These are phyloP conservation scores for Atherix ibis DNA, from an alignment of 2,888 invertebrate species.

Conservation along the genomic window DNA sequence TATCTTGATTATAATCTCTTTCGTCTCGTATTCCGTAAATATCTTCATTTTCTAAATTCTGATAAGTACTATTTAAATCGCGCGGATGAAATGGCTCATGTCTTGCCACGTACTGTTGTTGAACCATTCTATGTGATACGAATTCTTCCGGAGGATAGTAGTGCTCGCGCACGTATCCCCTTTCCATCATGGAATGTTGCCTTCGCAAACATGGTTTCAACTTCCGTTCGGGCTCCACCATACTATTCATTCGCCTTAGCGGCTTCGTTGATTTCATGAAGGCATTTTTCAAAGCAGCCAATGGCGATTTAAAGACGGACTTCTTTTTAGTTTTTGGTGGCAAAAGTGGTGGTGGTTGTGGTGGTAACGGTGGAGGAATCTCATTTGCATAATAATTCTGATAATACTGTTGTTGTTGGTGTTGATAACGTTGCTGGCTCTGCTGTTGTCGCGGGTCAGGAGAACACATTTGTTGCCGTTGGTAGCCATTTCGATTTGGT, in stretches of 20 bases:
- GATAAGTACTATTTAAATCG: slow-evolving; percentile 27
- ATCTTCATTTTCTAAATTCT: slow-evolving; percentile 28
- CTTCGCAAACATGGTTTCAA: slow-evolving; percentile 22
- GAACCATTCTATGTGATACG: no score
- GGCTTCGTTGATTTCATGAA: slow-evolving; percentile 29
- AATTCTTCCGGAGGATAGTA: no score
- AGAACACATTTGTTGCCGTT: slow-evolving; percentile 17
- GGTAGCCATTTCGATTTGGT: slow-evolving; percentile 20
- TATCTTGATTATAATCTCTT: slow-evolving; percentile 16
- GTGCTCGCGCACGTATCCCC: slow-evolving; percentile 27
- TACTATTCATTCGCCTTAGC: slow-evolving; percentile 30
- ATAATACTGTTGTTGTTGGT: no score
- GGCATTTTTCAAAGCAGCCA: slow-evolving; percentile 29
- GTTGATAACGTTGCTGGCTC: slow-evolving; percentile 10
- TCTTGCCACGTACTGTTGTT: no score
- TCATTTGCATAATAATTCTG: slow-evolving; percentile 9
- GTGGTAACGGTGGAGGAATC: slow-evolving; percentile 5
- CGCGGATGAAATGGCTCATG: slow-evolving; percentile 14
- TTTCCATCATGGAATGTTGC: slow-evolving; percentile 32
- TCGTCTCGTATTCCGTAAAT: slow-evolving; percentile 26
- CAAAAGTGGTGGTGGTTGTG: slow-evolving; percentile 21
- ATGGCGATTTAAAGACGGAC: slow-evolving; percentile 29
- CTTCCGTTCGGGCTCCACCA: slow-evolving; percentile 28
- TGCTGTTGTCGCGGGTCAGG: slow-evolving; percentile 12
- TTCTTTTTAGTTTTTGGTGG: slow-evolving; percentile 29